Base-by-base conservation (phyloP, 2,797 vertebrate genomes). In the Apodemus agrarius region DNA sequence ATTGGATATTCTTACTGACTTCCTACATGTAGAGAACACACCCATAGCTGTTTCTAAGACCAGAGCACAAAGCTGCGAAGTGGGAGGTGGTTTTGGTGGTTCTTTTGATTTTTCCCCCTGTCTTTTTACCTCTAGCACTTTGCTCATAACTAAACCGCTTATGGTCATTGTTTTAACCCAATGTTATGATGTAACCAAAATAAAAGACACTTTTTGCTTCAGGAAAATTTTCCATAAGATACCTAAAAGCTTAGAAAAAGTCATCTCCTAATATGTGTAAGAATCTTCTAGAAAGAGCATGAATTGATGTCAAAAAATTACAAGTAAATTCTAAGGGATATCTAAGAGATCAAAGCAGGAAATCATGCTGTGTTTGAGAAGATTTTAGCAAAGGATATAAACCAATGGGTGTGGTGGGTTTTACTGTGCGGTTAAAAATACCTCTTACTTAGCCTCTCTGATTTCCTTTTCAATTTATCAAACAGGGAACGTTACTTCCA, bases 151-250 rank as follows among this genome's bases (percentile, higher is more conserved):
- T 19, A 75, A 90, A 80, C 17, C 31, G 13, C 93, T 59, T 82
- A 72, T 7, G 52, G 34, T 46, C 57, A 74, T 89, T 69, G 61
- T 83, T 49, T 96, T 69, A 59, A 91, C 31, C 22, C 52, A 43
- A 74, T 52, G 61, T 57, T 82, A 69, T 92, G 59, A 92, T 80
- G 94, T 43, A 92, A 80, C 52, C 6, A n/a, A 89, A 93, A 91
- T 54, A 89, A 97, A 94, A 94, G 85, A 16, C 14, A 59, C 61
- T 61, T 96, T 61, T 81, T 91, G 95, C 69, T 24, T 78, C 31
- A 17, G 85, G 59, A 57, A 92, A 96, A 86, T 6, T 67, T 87
- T 69, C 21, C 76, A 22, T 80, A 91, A 92, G 54, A 37, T 75
- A 91, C 57, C 46, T 90, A 54, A 92, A 86, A 74, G 59, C n/a